Evolutionary conservation across 2,113 vertebrate genomes (phyloP), one percentile per base, ranked within the genome.

Genomic region (Ptilorrhoa leucosticta): DNA sequence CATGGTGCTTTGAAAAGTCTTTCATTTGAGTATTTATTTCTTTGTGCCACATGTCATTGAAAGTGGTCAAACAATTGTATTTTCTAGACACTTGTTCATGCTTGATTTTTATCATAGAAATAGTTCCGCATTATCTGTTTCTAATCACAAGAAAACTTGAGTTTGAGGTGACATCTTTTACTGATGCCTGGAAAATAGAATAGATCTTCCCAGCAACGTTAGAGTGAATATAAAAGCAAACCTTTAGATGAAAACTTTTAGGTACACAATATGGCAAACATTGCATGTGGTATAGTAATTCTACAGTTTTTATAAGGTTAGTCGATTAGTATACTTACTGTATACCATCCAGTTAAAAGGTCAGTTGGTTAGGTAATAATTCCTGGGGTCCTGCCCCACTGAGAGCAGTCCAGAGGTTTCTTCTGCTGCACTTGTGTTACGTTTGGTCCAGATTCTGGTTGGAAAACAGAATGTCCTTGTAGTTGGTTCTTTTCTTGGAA

Each of bases 201-300:
- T n/a, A 35, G 35, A 42, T 50, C 45, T 51, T 83, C 80, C 44
- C 31, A 70, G 35, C 31, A 42, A 10, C 0, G 0, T 48, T 56
- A 40, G 42, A 40, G 20, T 64, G 40, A 73, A 40, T 40, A 24
- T 56, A 40, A 65, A 65, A 65, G 30, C 30, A 65, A 13, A 30
- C 4, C 16, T 57, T 40, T 40, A 24, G 15, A 24, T 65, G 35
- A 65, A 85, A 57, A 8, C 15, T 57, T 57, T 65, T 24, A 65
- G 35, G 30, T 56, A 56, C 23, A 20, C 15, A 47, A 3, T 39
- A 23, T 40, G 30, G 60, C 0, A 0, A 40, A 65, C n/a, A n/a
- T 56, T 0, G 0, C 30, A 24, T 0, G 0, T 64, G 14, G 3
- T 48, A 24, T 13, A 56, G 19, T 65, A 40, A 48, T 40, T 48